Evolutionary conservation across 2,113 vertebrate species (phyloP), one percentile per base, ranked within the genome.

Genomic region (Uria aalge): DNA sequence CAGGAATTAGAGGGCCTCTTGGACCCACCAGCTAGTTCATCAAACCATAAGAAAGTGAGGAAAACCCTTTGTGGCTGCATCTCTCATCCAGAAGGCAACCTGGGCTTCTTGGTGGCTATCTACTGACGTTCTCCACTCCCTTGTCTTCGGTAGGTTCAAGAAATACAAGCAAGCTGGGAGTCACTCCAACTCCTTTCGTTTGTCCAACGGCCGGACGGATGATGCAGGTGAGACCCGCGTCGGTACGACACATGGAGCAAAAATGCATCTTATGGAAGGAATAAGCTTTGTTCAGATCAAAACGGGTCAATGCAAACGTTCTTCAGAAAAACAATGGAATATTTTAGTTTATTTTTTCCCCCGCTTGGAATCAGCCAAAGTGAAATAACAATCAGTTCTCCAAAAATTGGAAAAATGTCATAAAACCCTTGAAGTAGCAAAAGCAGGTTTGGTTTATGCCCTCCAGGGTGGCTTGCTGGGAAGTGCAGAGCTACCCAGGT

Each of bases 111-210:
- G 50, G 66, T 67, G 80, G 50, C 2, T 92, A 4, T 29, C 48
- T 64, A 1, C 36, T 96, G 89, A 91, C 2, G 15, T 78, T 89
- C 53, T 78, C 52, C 72, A 36, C 48, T 68, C 12, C 64, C n/a
- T 77, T 96, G 76, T 88, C 83, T 45, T 78, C 5, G n/a, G 53
- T 79, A 99, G 99, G 98, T 99, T 99, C 98, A 99, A 99, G 98
- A 99, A 99, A 94, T 99, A 99, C 98, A 99, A 99, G 95, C 99
- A 99, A 97, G 99, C 99, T 59, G 99, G 99, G 90, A 99, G 99
- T 94, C 99, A 99, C 97, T 99, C 99, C 76, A 99, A 99, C 98
- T 99, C 99, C 95, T 99, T 99, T 95, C 98, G 99, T 9, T 97
- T 99, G 97, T 98, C 99, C 89, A 99, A 99, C 6, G 99, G 99